A percentile compares a stretch with the other conserved stretches of the same genome.
Conservation (phyloP, 2,888 invertebrate genomes). For the Subacronicta megacephala region DNA sequence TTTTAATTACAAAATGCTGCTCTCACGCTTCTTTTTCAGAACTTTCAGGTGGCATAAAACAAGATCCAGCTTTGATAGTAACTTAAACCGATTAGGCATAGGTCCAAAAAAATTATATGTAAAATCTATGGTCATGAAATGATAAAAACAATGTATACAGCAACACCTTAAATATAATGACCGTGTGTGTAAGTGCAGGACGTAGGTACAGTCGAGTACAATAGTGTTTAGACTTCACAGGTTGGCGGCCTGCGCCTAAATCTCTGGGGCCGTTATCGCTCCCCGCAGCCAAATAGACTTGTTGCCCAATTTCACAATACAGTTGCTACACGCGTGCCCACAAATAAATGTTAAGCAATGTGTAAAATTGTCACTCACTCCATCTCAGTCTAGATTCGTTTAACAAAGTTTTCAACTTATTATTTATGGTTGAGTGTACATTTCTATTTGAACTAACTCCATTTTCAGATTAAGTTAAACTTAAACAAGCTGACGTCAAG, state of each 20-base stretch:
- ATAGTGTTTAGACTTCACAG: background rate
- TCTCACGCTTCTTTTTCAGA: background rate
- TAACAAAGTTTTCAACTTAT: slow-evolving; percentile 37
- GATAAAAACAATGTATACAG: no score
- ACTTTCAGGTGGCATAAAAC: background rate
- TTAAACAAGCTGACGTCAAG: slow-evolving; percentile 35
- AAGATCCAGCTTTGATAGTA: background rate
- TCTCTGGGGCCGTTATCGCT: slow-evolving; percentile 34
- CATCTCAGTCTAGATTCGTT: slow-evolving; percentile 15
- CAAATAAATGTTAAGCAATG: slow-evolving; percentile 46
- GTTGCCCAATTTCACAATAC: slow-evolving; percentile 57
- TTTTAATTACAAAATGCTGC: background rate
- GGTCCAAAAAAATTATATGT: no score
- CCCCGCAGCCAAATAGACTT: slow-evolving; percentile 35
- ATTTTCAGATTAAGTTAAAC: slow-evolving; percentile 35
- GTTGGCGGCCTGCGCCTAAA: slow-evolving; percentile 3
- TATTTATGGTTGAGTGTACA: slow-evolving; percentile 39
- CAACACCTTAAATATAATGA: background rate
- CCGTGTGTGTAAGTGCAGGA: background rate
- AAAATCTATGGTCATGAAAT: no score
- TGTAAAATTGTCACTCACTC: slow-evolving; percentile 44
- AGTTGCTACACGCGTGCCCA: slow-evolving; percentile 20
- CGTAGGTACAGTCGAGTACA: background rate
- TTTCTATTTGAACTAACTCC: slow-evolving; percentile 31
- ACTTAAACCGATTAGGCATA: no score